Percentiles rank a stretch among this genome's conserved stretches.
These are phyloP conservation scores for Paragorgia papillata DNA, from an alignment of 92 coral and sea anemone species.

Conservation along the genomic window DNA sequence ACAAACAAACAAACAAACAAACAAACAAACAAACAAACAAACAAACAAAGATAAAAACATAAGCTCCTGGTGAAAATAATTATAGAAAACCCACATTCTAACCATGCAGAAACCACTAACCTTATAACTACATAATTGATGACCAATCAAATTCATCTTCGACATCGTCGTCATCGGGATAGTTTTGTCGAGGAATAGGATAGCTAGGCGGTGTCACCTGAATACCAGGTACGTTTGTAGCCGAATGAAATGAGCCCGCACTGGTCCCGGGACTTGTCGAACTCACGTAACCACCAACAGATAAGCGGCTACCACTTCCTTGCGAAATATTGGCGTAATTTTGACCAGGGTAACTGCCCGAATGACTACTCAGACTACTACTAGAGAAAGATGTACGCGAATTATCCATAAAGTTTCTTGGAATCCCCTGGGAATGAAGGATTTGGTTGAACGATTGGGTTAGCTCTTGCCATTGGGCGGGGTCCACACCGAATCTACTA, in stretches of 20 bases:
- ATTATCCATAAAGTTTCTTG: conserved; percentile 15
- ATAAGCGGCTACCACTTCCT: conserved; percentile 10
- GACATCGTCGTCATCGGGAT: conserved; percentile 82
- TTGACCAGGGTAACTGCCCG: conserved; percentile 19
- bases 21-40: no score
- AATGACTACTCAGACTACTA: conserved; percentile 25
- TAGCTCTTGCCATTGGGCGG: conserved; percentile 92
- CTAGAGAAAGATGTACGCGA: conserved; percentile 25
- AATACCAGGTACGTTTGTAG: conserved; percentile 36
- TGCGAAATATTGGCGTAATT: conserved; percentile 27
- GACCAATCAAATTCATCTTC: conserved; percentile 99
- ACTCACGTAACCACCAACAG: conserved; percentile 28
- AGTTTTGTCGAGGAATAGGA: conserved; percentile 8
- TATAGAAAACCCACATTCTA: background rate
- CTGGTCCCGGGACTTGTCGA: conserved; percentile 31
- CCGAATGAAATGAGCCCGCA: conserved; percentile 36
- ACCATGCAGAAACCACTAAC: background rate
- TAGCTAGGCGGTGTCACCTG: conserved; percentile 38
- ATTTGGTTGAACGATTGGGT: conserved; percentile 96
- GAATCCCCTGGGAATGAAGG: conserved; percentile 73
- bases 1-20: no score
- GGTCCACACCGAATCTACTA: conserved; percentile 81
- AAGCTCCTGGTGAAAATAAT: background rate
- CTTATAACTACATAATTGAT: conserved; percentile 71
- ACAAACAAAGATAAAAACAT: no score